Conservation (phyloP, 2,888 invertebrate genomes). For the Notodonta ziczac region DNA sequence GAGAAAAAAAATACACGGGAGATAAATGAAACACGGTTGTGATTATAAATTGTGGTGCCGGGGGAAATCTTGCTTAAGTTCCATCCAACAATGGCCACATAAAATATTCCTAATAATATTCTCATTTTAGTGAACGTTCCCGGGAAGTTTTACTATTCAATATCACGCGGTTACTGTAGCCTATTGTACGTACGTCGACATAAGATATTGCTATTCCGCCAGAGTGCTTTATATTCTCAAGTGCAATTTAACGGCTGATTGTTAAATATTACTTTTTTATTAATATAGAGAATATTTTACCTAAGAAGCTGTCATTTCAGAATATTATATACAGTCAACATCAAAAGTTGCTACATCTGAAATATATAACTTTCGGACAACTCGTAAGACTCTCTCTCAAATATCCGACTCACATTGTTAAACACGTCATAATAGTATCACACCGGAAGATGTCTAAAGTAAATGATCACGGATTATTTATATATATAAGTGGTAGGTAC, state of each 20-base stretch:
- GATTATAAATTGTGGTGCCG: slow-evolving; percentile 68
- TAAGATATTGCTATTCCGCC: slow-evolving; percentile 22
- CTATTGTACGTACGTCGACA: slow-evolving; percentile 21
- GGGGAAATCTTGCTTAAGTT: slow-evolving; percentile 76
- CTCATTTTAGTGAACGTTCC: slow-evolving; percentile 54
- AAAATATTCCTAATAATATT: slow-evolving; percentile 65
- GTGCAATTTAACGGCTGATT: slow-evolving; percentile 22
- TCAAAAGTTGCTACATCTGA: no score
- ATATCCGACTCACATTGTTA: no score
- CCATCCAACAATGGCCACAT: slow-evolving; percentile 62
- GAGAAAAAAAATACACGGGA: slow-evolving; percentile 41
- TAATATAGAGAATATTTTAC: background rate
- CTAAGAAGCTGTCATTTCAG: background rate
- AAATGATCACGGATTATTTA: no score
- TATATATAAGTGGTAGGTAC: no score
- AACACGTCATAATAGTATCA: no score
- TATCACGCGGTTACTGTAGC: slow-evolving; percentile 45
- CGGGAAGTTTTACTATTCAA: slow-evolving; percentile 56
- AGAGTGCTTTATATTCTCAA: slow-evolving; percentile 28
- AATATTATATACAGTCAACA: background rate
- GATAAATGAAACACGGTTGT: slow-evolving; percentile 62
- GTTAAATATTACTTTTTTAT: slow-evolving; percentile 19
- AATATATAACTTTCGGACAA: no score
- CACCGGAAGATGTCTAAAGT: no score
- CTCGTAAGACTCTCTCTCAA: no score